Conservation (phyloP, 2,888 invertebrate genomes). For the Hyposoter dolosus region DNA sequence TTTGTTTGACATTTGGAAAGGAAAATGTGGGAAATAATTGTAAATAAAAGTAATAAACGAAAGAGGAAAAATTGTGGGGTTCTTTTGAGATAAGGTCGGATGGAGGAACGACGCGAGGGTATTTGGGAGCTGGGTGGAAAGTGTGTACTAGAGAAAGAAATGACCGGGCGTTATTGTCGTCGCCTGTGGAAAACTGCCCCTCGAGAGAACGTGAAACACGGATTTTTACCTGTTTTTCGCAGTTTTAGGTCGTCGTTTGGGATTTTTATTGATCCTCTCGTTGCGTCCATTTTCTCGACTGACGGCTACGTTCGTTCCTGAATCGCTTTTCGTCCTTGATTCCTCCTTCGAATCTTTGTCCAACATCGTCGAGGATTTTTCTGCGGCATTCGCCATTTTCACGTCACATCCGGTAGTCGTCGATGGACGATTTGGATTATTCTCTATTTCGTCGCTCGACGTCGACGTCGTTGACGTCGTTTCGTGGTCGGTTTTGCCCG, state of each 20-base stretch:
- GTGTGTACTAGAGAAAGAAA: constrained; percentile 63
- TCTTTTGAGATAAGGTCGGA: too few relatives aligned
- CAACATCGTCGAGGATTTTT: constrained; percentile 35
- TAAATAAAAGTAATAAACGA: too few relatives aligned
- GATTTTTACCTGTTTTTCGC: constrained; percentile 81
- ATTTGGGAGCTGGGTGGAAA: constrained; percentile 31
- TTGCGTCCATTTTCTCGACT: constrained; percentile 64
- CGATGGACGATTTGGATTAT: constrained; percentile 75
- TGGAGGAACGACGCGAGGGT: background rate
- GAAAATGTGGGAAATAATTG: too few relatives aligned
- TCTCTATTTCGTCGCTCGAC: constrained; percentile 75
- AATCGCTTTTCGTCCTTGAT: constrained; percentile 51
- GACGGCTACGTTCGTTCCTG: constrained; percentile 30
- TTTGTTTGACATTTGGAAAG: too few relatives aligned
- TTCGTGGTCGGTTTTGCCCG: constrained; percentile 69
- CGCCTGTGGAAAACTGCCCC: constrained; percentile 66
- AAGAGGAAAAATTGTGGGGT: too few relatives aligned
- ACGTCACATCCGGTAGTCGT: constrained; percentile 70
- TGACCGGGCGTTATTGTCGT: constrained; percentile 70
- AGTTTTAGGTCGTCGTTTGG: constrained; percentile 80
- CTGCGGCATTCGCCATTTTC: constrained; percentile 33
- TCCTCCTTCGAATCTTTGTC: constrained; percentile 50
- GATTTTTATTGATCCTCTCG: constrained; percentile 74
- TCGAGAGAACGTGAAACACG: constrained; percentile 31
- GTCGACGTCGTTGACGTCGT: constrained; percentile 57